Conservation (phyloP, 2,797 vertebrate species). For the Psittacula echo region DNA sequence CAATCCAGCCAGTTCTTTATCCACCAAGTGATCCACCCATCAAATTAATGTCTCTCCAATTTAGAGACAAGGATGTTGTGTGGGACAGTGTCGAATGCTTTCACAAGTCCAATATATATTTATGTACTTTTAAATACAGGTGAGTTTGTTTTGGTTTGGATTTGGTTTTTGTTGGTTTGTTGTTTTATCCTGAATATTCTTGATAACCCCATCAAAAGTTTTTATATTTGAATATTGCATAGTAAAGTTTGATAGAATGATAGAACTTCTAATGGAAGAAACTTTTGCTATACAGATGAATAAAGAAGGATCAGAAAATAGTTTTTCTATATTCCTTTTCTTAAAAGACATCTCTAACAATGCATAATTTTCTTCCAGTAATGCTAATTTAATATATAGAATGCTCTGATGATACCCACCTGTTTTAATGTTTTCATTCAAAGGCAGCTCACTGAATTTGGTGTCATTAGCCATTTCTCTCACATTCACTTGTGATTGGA, state of each 20-base stretch:
- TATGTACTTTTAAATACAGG: neutral
- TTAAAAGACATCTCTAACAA: neutral
- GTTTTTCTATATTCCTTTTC: neutral
- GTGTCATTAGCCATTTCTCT: neutral
- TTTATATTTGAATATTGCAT: neutral
- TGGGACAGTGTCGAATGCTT: no score
- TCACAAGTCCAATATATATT: neutral
- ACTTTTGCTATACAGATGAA: neutral
- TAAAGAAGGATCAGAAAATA: neutral
- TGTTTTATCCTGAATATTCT: neutral
- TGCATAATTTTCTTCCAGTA: neutral
- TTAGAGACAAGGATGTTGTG: no score
- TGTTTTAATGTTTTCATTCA: accelerated
- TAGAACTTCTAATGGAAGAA: neutral
- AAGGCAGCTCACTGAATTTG: neutral
- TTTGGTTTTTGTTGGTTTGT: accelerated
- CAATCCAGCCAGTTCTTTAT: no score
- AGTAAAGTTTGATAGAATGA: neutral
- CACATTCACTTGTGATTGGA: accelerated
- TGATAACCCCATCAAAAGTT: neutral
- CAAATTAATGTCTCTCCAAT: no score
- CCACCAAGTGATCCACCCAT: no score
- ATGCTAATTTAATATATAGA: neutral
- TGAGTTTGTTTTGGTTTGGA: accelerated
- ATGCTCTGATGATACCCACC: neutral